Evolutionary conservation across 2,113 vertebrate species (phyloP), one percentile per base, ranked within the genome.

Genomic region (Hystrix cristata): DNA sequence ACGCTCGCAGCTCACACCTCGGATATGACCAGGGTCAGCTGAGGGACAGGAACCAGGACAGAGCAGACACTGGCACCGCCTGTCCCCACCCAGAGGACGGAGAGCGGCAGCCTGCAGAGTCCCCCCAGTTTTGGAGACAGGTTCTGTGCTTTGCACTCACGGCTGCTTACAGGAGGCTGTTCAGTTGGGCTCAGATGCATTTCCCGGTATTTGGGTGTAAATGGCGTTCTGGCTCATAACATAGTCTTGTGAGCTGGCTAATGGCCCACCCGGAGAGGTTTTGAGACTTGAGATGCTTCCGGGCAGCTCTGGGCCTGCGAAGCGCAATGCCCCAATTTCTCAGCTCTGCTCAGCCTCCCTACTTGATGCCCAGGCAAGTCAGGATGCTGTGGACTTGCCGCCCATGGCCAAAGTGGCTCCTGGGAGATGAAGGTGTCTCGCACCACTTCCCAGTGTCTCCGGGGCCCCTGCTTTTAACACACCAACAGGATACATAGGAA

Each of bases 101-200:
- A 16, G 0, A 7, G 53, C n/a, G 34, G 21, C 0, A 2, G 25
- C 85, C 72, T 34, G 3, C 46, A 51, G 90, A 25, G 0, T 19
- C 55, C 38, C 38, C 29, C 11, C n/a, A 0, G n/a, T 60, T 34
- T 21, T 19, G 5, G 48, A 64, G 38, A 16, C 11, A 67, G 46
- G 12, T 16, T 14, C 48, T 46, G 14, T 16, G 5, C 95, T 48
- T 53, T 21, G 55, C 31, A 78, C 2, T 38, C 29, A n/a, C 0
- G 76, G 94, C 92, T 53, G 57, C 43, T 57, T 9, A 34, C 7
- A 15, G 4, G 74, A 65, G 29, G 53, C 76, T 82, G 46, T 60
- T 31, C 43, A 57, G 29, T 46, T 18, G 0, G 59, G 14, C 80
- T 27, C 46, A 59, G 51, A 60, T 25, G 7, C 2, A 8, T 25